Conservation (phyloP, 2,888 invertebrate genomes). For the Diaperis boleti region DNA sequence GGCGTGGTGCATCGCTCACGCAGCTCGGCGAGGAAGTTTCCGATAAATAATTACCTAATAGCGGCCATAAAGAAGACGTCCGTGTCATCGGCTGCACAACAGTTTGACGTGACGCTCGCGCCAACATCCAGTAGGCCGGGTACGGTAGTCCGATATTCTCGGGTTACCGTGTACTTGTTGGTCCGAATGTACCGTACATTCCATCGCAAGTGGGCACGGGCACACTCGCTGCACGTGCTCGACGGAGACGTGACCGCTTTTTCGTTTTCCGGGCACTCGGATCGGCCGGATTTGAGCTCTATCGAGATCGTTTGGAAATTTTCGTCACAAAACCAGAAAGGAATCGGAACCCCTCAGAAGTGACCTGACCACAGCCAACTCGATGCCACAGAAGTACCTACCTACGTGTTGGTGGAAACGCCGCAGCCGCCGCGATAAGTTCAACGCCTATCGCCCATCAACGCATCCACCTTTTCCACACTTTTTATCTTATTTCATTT, state of each 20-base stretch:
- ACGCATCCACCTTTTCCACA: too few species aligned
- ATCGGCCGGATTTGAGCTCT: too few species aligned
- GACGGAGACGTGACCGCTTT: conserved; percentile 51
- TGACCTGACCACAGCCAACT: too few species aligned
- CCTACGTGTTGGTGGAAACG: too few species aligned
- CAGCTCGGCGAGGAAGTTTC: conserved; percentile 36
- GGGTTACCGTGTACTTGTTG: conserved; percentile 30
- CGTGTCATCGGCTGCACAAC: conserved; percentile 48
- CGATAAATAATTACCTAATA: conserved; percentile 45
- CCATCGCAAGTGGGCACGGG: conserved; percentile 54
- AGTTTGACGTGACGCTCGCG: conserved; percentile 44
- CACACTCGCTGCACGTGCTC: conserved; percentile 60
- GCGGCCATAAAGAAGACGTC: conserved; percentile 52
- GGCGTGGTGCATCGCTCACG: conserved; percentile 20
- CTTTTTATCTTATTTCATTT: too few species aligned
- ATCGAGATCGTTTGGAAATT: too few species aligned
- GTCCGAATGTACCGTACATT: conserved; percentile 51
- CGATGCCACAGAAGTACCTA: too few species aligned
- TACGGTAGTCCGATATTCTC: conserved; percentile 26
- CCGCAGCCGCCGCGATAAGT: too few species aligned
- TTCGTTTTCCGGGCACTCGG: too few species aligned
- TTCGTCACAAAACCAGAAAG: too few species aligned
- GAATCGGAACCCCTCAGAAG: too few species aligned
- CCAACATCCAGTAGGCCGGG: conserved; percentile 43
- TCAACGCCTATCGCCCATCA: too few species aligned